Base-by-base conservation (phyloP, 2,797 vertebrate species). In the Hydrocynus forskahlii region DNA sequence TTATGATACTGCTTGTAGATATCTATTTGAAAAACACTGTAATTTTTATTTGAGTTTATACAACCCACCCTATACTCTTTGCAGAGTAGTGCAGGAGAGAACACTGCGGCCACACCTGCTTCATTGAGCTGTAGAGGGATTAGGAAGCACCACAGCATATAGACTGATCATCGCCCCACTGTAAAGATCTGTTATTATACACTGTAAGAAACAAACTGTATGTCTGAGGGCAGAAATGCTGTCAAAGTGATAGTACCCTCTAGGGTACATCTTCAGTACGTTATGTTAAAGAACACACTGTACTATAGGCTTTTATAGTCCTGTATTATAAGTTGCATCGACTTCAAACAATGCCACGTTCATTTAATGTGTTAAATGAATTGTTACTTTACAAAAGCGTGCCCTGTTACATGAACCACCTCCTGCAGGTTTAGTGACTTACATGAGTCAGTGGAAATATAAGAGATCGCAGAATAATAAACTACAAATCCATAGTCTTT, bases 401-500 rank as follows among this genome's bases (percentile, higher is more conserved):
- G 14, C 17, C 38, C 62, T 38, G 60, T 29, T 38, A 35, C 25
- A 64, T 38, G 17, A 64, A 2, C 25, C 23, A 63, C 12, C 16
- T 35, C 13, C 2, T 6, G 29, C 7, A n/a, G 54, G 21, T 59
- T 59, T 4, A 64, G 29, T 35, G 29, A 64, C 12, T 45, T 40
- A 25, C 8, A 68, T 16, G 17, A 21, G 38, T 68, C 29, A 40
- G 63, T 38, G 64, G 64, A 19, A 64, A 29, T 2, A 9, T 29
- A 45, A 10, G 1, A 45, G 0, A 4, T n/a, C 19, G 0, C 19
- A 50, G 45, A 80, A 80, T 83, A 60, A 73, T 25, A 76, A 63
- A 76, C 57, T 54, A 72, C 67, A 72, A 57, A 48, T 45, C 67
- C 60, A 76, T 76, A 59, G 67, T 63, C 67, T 59, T 80, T 48